Base-by-base conservation (phyloP, 1,140 invertebrate species). In the Yoshiicerus persimilis region DNA sequence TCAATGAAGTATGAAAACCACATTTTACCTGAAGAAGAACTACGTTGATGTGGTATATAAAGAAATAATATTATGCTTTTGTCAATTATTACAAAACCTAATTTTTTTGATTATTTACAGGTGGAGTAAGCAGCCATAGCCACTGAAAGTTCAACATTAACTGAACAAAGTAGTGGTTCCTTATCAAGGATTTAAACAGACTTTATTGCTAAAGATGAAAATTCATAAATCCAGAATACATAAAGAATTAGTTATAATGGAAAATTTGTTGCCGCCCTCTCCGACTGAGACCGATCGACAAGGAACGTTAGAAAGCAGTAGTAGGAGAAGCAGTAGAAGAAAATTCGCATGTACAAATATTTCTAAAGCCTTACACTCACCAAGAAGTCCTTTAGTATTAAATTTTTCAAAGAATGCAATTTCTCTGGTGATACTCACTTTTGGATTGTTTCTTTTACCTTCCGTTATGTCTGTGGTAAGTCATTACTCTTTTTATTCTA, bases 391-490 rank as follows among this genome's bases (percentile, higher is more conserved):
- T 38, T n/a, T 80, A 36, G 75, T 80, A 80, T 80, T 80, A 80
- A n/a, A n/a, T 16, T 80, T 80, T 32, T 80, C 75, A 34, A 34
- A 38, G 75, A 80, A 80, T 38, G 32, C 75, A 38, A 36, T 80
- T 80, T 80, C 75, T 80, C 75, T 80, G 27, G 75, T 34, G 32
- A 80, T 80, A 34, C 75, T 80, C 75, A 36, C 32, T 34, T 32
- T 80, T n/a, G 75, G 75, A 80, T 80, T 80, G 75, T 32, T 80
- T 32, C 75, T 80, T 36, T 16, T 80, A 3, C 75, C 75, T 80
- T 80, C 75, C 75, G 75, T 80, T 80, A 80, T 80, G 75, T 80
- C 75, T 80, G 75, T 38, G 75, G 75, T 80, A 80, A 32, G 75
- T 80, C 75, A 80, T 80, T 80, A 30, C 75, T 80, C 75, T 38